Evolutionary conservation across 2,113 vertebrate species (phyloP), one percentile per base, ranked within the genome.

Genomic region (Beaufortia kweichowensis): DNA sequence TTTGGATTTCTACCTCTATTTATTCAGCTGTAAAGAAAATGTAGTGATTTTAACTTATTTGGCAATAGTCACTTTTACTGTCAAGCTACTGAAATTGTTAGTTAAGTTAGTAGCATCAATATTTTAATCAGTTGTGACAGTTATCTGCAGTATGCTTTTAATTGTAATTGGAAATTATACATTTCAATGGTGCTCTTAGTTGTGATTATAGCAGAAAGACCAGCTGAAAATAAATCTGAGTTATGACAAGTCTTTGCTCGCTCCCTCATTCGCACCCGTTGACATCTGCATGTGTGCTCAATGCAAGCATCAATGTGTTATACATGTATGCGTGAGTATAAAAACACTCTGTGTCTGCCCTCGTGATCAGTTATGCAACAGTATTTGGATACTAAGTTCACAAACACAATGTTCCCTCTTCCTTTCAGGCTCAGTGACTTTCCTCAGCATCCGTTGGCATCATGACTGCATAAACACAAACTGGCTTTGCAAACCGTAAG

Each of bases 201-300:
- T 73, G 63, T 61, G 60, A 77, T 83, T 48, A 83, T 55, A 21
- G 29, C 31, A 21, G 59, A 66, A 78, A 43, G 35, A 56, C 14
- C 43, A 67, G 21, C 31, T 65, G 17, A 50, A 24, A 57, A 66
- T 76, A 82, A 79, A 76, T 82, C 77, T 79, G n/a, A 50, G 39
- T 60, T 50, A 65, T 6, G 26, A 10, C 29, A 29, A 43, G 31
- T 19, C 28, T 53, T n/a, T 26, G 19, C 21, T 55, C 29, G 62
- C 41, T 26, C 10, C 31, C 12, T 15, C 31, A 60, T 12, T 3
- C 12, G 3, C 28, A 28, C 2, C 12, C 28, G 5, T 76, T 35
- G 24, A 23, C 17, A 53, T n/a, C 21, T 46, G 19, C 48, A 33
- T 29, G 63, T 12, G 55, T n/a, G 11, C 63, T 2, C 62, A 50